phyloP scores from a whole-genome alignment of 2,888 invertebrate genomes.

The Palloptera scutellata region DNA sequence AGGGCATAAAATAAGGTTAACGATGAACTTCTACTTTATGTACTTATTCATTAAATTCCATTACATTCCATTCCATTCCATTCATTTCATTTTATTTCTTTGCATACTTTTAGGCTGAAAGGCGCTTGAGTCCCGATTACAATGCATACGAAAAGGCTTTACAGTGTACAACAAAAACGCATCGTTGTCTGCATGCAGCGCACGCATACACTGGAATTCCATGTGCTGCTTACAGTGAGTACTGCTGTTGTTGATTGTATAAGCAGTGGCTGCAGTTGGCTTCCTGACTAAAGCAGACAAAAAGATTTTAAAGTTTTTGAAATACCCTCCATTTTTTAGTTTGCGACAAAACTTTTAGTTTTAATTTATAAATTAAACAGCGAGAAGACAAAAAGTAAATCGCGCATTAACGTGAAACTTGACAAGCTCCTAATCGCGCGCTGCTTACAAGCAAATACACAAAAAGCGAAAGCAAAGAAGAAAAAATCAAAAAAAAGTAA shows the following conservation, averaged over 20 bases:
- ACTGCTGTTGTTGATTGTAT: constrained; percentile 8
- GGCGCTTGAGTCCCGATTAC: constrained; percentile 65
- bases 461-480: too few relatives aligned
- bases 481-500: too few relatives aligned
- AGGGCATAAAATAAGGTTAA: too few relatives aligned
- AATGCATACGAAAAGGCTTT: constrained; percentile 75
- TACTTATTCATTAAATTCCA: too few relatives aligned
- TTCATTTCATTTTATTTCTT: constrained; percentile 19
- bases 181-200: constrained; percentile 88
- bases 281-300: too few relatives aligned
- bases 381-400: constrained; percentile 11
- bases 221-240: constrained; percentile 87
- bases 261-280: too few relatives aligned
- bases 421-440: constrained; percentile 27
- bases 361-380: constrained; percentile 14
- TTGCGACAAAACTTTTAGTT: background rate
- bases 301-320: background rate
- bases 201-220: constrained; percentile 88
- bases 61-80: too few relatives aligned
- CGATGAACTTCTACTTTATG: too few relatives aligned
- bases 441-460: constrained; percentile 18
- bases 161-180: constrained; percentile 85
- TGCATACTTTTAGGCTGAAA: constrained; percentile 58
- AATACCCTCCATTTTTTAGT: background rate
- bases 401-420: constrained; percentile 18